A percentile compares a stretch with the other conserved stretches of the same genome.
Conservation (phyloP, 92 coral and sea anemone genomes). For the Palythoa grandis region DNA sequence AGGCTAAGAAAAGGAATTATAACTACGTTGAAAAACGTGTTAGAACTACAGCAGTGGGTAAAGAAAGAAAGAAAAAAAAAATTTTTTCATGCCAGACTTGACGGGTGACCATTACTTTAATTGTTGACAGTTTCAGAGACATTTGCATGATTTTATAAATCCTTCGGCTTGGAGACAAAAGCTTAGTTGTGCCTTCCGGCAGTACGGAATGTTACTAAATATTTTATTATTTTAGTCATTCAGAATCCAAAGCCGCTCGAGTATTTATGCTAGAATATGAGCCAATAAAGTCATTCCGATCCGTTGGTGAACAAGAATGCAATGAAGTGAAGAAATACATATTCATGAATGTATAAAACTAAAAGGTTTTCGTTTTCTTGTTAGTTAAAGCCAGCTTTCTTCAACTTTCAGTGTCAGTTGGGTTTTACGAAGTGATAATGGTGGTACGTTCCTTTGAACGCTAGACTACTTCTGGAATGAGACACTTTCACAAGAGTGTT, state of each 20-base stretch:
- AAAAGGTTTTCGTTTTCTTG: too few relatives aligned
- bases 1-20: neutral
- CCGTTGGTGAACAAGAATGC: too few relatives aligned
- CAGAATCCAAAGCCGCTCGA: neutral
- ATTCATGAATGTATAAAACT: too few relatives aligned
- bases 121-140: constrained; percentile 7
- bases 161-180: neutral
- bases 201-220: neutral
- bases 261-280: neutral
- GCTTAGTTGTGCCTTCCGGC: neutral
- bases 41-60: neutral
- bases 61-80: neutral
- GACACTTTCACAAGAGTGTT: too few relatives aligned
- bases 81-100: neutral
- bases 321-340: too few relatives aligned
- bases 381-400: too few relatives aligned
- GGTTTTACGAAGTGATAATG: too few relatives aligned
- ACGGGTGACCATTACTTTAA: constrained; percentile 9
- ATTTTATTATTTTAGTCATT: neutral
- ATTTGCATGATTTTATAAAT: neutral
- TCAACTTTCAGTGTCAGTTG: too few relatives aligned
- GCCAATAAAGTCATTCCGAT: too few relatives aligned
- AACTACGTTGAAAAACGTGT: neutral
- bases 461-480: too few relatives aligned
- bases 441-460: too few relatives aligned